These are phyloP conservation scores for Coranthus polyacanthus DNA, from an alignment of 2,797 vertebrate genomes.

Conservation along the genomic window DNA sequence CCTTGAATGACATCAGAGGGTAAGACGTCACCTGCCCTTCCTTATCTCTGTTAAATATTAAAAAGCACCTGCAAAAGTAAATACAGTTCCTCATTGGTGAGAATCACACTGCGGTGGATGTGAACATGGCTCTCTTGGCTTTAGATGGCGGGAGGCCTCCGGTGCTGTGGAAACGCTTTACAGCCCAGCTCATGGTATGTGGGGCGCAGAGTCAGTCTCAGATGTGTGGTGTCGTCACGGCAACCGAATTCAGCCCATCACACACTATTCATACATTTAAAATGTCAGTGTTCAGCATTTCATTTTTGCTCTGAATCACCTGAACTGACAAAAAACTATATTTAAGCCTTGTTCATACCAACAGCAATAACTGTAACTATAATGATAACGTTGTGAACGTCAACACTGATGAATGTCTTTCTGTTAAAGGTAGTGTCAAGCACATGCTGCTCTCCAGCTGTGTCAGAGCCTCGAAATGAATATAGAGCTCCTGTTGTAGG, in stretches of 20 bases:
- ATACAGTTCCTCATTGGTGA: neutral
- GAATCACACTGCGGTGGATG: neutral
- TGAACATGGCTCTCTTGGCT: neutral
- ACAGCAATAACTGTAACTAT: no score
- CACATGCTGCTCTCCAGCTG: no score
- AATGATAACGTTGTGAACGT: no score
- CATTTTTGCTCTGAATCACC: neutral
- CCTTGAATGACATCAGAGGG: neutral
- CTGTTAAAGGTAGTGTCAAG: no score
- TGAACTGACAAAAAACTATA: no score
- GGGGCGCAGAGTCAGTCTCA: neutral
- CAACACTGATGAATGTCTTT: no score
- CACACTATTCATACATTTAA: neutral
- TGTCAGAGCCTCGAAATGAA: no score
- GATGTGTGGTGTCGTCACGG: conserved; percentile 8
- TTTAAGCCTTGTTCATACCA: no score
- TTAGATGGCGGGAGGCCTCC: conserved; percentile 18
- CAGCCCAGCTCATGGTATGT: neutral
- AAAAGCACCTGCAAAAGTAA: neutral
- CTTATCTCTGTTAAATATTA: conserved; percentile 1
- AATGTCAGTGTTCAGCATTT: neutral
- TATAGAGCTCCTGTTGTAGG: no score
- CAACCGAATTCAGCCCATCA: neutral
- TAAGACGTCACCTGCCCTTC: neutral
- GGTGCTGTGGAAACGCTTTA: conserved; percentile 38